Evolutionary conservation across 2,888 invertebrate species (phyloP).

Genomic region (Mylabris sibirica): DNA sequence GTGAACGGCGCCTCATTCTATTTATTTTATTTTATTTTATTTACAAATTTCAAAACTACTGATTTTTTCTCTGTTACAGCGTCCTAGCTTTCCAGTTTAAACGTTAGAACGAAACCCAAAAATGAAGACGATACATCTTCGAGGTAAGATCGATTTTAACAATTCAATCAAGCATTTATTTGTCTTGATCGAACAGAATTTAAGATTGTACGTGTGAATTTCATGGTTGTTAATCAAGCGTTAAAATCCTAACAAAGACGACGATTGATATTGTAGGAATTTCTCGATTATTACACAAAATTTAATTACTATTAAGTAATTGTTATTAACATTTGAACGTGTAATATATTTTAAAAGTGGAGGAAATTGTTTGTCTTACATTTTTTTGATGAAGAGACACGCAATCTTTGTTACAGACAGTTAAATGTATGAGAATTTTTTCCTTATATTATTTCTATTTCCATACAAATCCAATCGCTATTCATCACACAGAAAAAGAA

Average conservation of each 20-base stretch:
- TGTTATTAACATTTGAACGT: background rate
- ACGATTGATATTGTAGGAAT: background rate
- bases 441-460: background rate
- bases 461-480: background rate
- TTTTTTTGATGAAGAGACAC: background rate
- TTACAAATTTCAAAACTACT: background rate
- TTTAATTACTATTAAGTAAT: background rate
- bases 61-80: constrained; percentile 49
- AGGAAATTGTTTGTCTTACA: too few species aligned
- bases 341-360: background rate
- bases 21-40: background rate
- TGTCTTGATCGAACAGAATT: constrained; percentile 13
- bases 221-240: background rate
- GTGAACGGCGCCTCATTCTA: background rate
- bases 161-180: constrained; percentile 16
- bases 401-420: background rate
- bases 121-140: constrained; percentile 57
- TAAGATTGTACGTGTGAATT: background rate
- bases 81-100: constrained; percentile 58
- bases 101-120: constrained; percentile 48
- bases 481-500: background rate
- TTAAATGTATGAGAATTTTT: background rate
- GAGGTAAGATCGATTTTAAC: constrained; percentile 49
- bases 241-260: background rate
- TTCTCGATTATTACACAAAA: constrained; percentile 1